These are phyloP conservation scores for Megatriorchis doriae DNA, from an alignment of 2,113 vertebrate genomes.

Conservation along the genomic window DNA sequence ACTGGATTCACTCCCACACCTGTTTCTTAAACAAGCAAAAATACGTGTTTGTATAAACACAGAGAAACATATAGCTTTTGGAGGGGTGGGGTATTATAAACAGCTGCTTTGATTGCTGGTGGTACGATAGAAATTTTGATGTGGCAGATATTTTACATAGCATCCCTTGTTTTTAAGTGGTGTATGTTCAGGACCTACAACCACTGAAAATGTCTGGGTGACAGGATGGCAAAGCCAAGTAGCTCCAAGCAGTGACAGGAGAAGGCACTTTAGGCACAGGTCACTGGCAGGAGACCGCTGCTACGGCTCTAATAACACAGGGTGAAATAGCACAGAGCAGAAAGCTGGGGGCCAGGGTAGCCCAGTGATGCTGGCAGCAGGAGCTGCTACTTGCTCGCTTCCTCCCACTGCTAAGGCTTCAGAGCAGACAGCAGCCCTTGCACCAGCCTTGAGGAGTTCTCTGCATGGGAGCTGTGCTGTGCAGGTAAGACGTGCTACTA, in stretches of 20 bases:
- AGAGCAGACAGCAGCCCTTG: background rate
- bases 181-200: background rate
- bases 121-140: background rate
- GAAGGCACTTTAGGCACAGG: background rate
- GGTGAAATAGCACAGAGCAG: background rate
- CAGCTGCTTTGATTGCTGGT: background rate
- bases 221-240: background rate
- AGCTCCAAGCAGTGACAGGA: background rate
- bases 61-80: background rate
- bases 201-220: background rate
- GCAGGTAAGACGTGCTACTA: too few relatives aligned
- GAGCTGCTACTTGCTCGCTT: background rate
- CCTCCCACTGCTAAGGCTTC: background rate
- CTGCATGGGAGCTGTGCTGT: background rate
- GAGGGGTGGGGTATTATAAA: background rate
- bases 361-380: background rate
- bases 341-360: background rate
- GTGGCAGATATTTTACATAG: background rate
- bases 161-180: background rate
- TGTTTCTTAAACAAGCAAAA: background rate
- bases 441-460: background rate
- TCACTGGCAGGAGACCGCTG: background rate
- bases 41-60: background rate
- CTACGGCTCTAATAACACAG: background rate
- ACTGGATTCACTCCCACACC: background rate